These are phyloP conservation scores for Eutrigla gurnardus DNA, from an alignment of 2,797 vertebrate genomes.

Conservation along the genomic window DNA sequence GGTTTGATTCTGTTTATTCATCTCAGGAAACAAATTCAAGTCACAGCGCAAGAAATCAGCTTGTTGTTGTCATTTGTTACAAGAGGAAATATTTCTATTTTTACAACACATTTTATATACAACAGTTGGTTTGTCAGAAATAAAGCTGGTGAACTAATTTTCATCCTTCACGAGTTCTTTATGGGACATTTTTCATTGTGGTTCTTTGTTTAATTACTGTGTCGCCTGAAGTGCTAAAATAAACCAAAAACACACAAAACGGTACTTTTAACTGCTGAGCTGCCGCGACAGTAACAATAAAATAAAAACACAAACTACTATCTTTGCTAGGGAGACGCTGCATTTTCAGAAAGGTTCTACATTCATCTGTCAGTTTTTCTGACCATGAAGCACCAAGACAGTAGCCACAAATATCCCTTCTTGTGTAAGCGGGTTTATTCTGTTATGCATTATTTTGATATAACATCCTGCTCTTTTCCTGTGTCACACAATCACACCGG, in stretches of 20 bases:
- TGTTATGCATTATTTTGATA: background rate
- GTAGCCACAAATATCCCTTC: background rate
- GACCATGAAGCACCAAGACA: background rate
- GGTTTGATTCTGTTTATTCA: conserved; percentile 30
- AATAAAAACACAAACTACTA: background rate
- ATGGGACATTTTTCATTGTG: conserved; percentile 2
- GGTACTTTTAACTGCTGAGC: conserved; percentile 10
- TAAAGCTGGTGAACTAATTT: background rate
- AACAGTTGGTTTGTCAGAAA: conserved; percentile 11
- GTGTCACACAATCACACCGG: too few species aligned
- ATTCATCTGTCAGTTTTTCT: conserved; percentile 18
- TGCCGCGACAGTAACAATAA: conserved; percentile 13
- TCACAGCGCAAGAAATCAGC: conserved; percentile 14
- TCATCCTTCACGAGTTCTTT: conserved; percentile 21
- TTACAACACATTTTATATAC: conserved; percentile 19
- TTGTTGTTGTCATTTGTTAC: conserved; percentile 17
- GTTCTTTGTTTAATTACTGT: conserved; percentile 11
- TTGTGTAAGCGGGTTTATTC: background rate
- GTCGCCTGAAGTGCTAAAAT: background rate
- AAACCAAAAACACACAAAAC: conserved; percentile 13
- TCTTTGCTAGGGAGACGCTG: background rate
- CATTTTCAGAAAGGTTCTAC: conserved; percentile 9
- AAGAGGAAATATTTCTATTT: conserved; percentile 7
- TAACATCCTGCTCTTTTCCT: background rate
- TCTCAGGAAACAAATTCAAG: conserved; percentile 11